Conservation (phyloP, 1,140 invertebrate species). For the Drosophila orena region DNA sequence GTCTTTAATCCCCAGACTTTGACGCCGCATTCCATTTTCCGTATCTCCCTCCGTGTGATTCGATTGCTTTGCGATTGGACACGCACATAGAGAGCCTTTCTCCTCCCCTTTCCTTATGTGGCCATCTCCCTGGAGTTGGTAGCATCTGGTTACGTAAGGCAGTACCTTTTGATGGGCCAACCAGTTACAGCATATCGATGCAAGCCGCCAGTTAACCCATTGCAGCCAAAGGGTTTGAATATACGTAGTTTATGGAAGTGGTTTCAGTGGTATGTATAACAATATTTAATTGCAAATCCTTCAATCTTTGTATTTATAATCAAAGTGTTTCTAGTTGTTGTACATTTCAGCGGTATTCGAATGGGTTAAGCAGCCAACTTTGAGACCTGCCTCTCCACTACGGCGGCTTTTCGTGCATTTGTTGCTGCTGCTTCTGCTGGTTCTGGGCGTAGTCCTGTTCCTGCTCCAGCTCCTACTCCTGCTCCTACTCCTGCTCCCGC, state of each 20-base stretch:
- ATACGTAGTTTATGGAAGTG: no score
- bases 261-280: no score
- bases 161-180: slow-evolving; percentile 16
- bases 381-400: slow-evolving; percentile 13
- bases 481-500: neutral
- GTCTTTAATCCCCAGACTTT: slow-evolving; percentile 2
- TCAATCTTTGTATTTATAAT: no score
- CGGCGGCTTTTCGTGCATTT: slow-evolving; percentile 10
- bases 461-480: no score
- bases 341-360: no score
- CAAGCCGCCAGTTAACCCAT: slow-evolving; percentile 28
- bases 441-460: slow-evolving; percentile 2
- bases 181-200: slow-evolving; percentile 16
- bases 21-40: slow-evolving; percentile 8
- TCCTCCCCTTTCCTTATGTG: slow-evolving; percentile 16
- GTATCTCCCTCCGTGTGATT: slow-evolving; percentile 21
- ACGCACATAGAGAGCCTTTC: slow-evolving; percentile 49
- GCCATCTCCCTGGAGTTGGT: slow-evolving; percentile 22
- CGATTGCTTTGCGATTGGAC: slow-evolving; percentile 57
- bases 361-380: slow-evolving; percentile 40
- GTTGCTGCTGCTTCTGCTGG: slow-evolving; percentile 5
- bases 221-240: neutral
- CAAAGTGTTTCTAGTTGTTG: no score
- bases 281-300: no score
- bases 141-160: slow-evolving; percentile 49